Percentiles rank a stretch among this genome's conserved stretches.
These are phyloP conservation scores for Butastur rufipennis DNA, from an alignment of 2,113 vertebrate species.

Conservation along the genomic window DNA sequence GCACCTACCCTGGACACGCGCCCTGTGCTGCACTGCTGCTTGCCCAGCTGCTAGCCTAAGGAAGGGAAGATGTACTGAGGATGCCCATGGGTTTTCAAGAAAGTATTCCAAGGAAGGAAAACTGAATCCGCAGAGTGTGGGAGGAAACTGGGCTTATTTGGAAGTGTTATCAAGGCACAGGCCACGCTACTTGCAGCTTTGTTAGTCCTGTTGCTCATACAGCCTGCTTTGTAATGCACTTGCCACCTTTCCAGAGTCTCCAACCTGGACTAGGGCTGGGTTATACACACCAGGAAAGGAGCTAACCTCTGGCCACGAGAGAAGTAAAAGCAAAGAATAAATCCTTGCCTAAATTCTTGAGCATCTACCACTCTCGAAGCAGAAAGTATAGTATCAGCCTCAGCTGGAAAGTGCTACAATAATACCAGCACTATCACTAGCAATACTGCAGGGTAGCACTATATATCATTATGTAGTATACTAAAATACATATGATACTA, in stretches of 20 bases:
- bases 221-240: not conserved
- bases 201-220: not conserved
- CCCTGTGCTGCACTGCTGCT: not conserved
- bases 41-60: not conserved
- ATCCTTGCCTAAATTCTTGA: not conserved
- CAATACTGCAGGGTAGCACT: not conserved
- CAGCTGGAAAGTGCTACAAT: not conserved
- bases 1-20: not conserved
- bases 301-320: not conserved
- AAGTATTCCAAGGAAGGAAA: not conserved
- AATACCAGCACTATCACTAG: not conserved
- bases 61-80: not conserved
- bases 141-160: not conserved
- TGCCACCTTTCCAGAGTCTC: not conserved
- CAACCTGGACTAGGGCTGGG: not conserved
- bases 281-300: not conserved
- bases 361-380: not conserved
- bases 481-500: not conserved
- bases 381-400: not conserved
- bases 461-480: not conserved
- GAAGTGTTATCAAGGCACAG: fast-evolving
- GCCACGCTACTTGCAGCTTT: not conserved
- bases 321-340: not conserved
- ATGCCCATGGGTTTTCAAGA: not conserved
- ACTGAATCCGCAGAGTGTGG: not conserved